Evolutionary conservation across 2,797 vertebrate genomes (phyloP).

Genomic region (Tokudaia tokunoshimensis): DNA sequence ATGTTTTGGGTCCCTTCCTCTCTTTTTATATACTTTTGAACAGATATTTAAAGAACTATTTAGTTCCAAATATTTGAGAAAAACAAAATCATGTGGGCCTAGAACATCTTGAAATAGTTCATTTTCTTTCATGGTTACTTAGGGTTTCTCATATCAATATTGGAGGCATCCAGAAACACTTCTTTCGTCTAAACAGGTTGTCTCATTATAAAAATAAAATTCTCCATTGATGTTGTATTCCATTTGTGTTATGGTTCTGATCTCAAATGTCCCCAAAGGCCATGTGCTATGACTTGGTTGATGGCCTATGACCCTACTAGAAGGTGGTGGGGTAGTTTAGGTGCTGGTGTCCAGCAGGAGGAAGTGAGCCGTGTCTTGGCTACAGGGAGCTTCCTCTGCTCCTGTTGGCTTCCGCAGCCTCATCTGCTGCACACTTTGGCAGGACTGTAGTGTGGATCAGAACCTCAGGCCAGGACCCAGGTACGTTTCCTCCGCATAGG

Average conservation of each 20-base stretch:
- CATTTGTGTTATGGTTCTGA: not conserved
- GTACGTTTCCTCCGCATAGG: too few species aligned
- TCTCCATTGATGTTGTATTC: not conserved
- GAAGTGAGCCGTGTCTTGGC: not conserved
- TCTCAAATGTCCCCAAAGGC: not conserved
- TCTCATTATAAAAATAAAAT: not conserved
- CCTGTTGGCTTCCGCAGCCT: not conserved
- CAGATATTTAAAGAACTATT: constrained; percentile 4
- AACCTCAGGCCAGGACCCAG: not conserved
- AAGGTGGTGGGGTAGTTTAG: not conserved
- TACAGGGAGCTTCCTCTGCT: too few species aligned
- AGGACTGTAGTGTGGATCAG: fast-evolving
- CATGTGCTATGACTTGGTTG: not conserved
- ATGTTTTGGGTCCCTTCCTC: not conserved
- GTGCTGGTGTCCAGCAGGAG: not conserved
- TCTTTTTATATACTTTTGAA: constrained; percentile 27
- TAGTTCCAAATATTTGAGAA: constrained; percentile 14
- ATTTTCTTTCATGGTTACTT: constrained; percentile 22
- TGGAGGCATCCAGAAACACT: constrained; percentile 2
- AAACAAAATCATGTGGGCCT: not conserved
- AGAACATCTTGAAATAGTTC: constrained; percentile 4
- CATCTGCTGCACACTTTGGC: too few species aligned
- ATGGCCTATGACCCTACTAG: not conserved
- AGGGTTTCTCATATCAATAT: not conserved
- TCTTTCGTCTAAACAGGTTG: not conserved